Evolutionary conservation across 2,888 invertebrate species (phyloP).

Genomic region (Ryuthela nishihirai): DNA sequence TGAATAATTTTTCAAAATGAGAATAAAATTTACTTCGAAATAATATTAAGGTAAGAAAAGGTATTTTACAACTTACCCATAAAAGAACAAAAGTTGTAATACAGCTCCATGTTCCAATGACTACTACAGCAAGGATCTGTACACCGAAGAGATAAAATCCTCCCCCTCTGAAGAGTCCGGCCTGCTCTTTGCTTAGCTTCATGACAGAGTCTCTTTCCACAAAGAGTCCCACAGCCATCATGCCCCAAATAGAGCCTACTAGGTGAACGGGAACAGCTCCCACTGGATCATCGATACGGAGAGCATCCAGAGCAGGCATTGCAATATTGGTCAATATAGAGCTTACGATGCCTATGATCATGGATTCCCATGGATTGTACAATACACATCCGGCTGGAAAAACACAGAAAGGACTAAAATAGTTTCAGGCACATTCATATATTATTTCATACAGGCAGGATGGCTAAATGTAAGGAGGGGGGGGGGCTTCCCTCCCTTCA

Average conservation of each 20-base stretch:
- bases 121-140: constrained; percentile 68
- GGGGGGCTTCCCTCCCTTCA: too few species aligned
- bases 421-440: too few species aligned
- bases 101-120: constrained; percentile 70
- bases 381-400: constrained; percentile 53
- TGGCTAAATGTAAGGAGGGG: too few species aligned
- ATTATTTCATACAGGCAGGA: too few species aligned
- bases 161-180: constrained; percentile 52
- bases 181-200: constrained; percentile 62
- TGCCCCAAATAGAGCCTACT: constrained; percentile 43
- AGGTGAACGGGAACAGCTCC: constrained; percentile 90
- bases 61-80: constrained; percentile 43
- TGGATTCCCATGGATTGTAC: constrained; percentile 79
- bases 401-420: not conserved
- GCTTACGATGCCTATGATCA: constrained; percentile 76
- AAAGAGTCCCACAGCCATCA: constrained; percentile 39
- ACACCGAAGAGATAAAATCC: constrained; percentile 78
- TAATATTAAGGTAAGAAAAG: not conserved
- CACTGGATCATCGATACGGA: constrained; percentile 84
- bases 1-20: too few species aligned
- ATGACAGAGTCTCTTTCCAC: constrained; percentile 33
- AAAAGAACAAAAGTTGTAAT: constrained; percentile 57
- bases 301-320: constrained; percentile 70
- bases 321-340: constrained; percentile 66
- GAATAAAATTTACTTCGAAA: too few species aligned